Evolutionary conservation across 2,797 vertebrate species (phyloP).

Genomic region (Smutsia temminckii): DNA sequence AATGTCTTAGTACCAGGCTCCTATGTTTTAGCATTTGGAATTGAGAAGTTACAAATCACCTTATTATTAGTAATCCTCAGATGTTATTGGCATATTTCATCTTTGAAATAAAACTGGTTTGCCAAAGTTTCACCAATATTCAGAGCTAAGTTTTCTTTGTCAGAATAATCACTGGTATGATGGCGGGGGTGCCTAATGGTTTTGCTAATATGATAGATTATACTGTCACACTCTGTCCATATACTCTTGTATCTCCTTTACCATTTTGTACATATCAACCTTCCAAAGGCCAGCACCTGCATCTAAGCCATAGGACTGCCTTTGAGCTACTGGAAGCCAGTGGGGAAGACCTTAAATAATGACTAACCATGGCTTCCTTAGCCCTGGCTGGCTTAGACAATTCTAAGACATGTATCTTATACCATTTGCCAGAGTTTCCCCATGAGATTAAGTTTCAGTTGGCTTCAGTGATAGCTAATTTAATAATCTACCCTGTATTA

Average conservation of each 20-base stretch:
- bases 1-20: neutral
- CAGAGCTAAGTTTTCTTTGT: neutral
- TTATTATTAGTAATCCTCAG: neutral
- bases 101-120: conserved; percentile 9
- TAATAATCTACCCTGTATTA: neutral
- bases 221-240: neutral
- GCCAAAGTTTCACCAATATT: neutral
- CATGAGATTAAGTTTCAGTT: neutral
- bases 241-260: neutral
- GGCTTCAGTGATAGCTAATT: neutral
- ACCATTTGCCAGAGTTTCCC: neutral
- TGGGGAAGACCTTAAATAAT: neutral
- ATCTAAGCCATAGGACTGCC: neutral
- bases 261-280: neutral
- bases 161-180: neutral
- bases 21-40: conserved; percentile 30
- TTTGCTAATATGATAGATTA: conserved; percentile 3
- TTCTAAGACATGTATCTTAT: neutral
- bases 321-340: neutral
- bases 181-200: neutral
- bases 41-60: neutral
- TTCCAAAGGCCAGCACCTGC: neutral
- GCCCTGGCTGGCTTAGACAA: neutral
- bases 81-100: neutral
- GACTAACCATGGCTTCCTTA: neutral